A percentile compares a stretch with the other conserved stretches of the same genome.
phyloP scores from a whole-genome alignment of 1,140 invertebrate genomes.

The Ceratina calcarata region DNA sequence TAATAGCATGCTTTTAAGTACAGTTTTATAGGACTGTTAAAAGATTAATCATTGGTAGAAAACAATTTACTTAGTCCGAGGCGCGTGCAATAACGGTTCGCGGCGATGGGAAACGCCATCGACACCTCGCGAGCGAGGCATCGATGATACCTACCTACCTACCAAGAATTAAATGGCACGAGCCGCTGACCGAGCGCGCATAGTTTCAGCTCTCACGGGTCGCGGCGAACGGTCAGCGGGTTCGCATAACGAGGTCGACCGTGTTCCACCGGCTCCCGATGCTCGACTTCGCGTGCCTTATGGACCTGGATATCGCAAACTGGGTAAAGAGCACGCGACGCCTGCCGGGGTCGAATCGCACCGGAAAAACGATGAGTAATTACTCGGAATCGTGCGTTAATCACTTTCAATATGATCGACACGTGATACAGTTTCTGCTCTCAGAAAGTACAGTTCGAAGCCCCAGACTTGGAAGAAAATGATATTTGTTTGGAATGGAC shows the following conservation, averaged over 20 bases:
- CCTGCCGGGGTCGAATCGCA: not conserved
- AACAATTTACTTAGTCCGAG: too few species aligned
- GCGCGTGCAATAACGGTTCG: not conserved
- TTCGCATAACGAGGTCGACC: slow-evolving; percentile 58
- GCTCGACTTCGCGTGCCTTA: slow-evolving; percentile 30
- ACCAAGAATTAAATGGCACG: slow-evolving; percentile 5
- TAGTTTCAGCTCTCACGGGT: not conserved
- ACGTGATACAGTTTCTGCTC: too few species aligned
- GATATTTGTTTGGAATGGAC: too few species aligned
- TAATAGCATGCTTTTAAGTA: too few species aligned
- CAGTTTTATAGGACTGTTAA: too few species aligned
- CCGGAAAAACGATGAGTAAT: slow-evolving; percentile 9
- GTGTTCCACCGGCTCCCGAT: slow-evolving; percentile 58
- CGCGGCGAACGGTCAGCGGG: not conserved
- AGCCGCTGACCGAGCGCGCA: not conserved
- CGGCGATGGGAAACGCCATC: not conserved
- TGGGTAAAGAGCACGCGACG: slow-evolving; percentile 43
- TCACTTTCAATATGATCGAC: not conserved
- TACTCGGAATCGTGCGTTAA: slow-evolving; percentile 17
- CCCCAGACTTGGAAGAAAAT: too few species aligned
- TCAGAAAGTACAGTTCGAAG: too few species aligned
- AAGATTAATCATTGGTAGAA: too few species aligned
- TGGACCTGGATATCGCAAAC: slow-evolving; percentile 45
- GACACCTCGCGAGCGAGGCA: not conserved
- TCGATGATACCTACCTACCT: not conserved